These are phyloP conservation scores for Rhimphoctona megacephalus DNA, from an alignment of 2,888 invertebrate genomes.

Conservation along the genomic window DNA sequence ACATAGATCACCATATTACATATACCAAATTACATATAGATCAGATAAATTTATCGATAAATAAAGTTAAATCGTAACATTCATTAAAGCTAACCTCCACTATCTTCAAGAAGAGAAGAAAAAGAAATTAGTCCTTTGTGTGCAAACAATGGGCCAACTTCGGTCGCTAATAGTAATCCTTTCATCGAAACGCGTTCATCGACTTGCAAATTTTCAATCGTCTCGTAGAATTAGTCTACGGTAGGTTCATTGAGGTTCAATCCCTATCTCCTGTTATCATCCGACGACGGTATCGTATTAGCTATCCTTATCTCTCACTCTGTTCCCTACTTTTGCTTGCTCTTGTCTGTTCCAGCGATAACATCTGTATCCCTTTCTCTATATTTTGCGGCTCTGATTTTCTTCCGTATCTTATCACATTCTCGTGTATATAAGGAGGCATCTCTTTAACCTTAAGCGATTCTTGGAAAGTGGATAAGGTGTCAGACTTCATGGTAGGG, in stretches of 20 bases:
- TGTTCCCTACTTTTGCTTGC: constrained; percentile 3
- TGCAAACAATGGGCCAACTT: constrained; percentile 28
- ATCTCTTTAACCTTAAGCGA: constrained; percentile 69
- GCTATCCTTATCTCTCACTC: constrained; percentile 3
- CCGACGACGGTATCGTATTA: constrained; percentile 2
- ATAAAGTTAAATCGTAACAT: background rate
- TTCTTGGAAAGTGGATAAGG: constrained; percentile 55
- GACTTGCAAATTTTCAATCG: constrained; percentile 68
- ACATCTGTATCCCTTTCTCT: constrained; percentile 37
- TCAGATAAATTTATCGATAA: background rate
- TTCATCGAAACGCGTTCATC: constrained; percentile 36
- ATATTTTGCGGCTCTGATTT: constrained; percentile 35
- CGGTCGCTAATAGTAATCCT: constrained; percentile 37
- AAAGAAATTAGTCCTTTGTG: background rate
- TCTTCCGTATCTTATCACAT: constrained; percentile 58
- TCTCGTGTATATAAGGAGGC: constrained; percentile 40
- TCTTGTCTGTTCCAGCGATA: constrained; percentile 50
- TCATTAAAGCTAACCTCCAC: background rate
- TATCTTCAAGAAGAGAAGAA: background rate
- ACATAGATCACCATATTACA: background rate
- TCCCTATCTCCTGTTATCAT: constrained; percentile 25
- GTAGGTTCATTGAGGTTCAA: constrained; percentile 26
- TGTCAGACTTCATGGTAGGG: constrained; percentile 39
- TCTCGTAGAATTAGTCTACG: constrained; percentile 39
- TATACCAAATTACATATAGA: no score